Evolutionary conservation across 2,888 invertebrate species (phyloP).

Genomic region (Drosophila tripunctata): DNA sequence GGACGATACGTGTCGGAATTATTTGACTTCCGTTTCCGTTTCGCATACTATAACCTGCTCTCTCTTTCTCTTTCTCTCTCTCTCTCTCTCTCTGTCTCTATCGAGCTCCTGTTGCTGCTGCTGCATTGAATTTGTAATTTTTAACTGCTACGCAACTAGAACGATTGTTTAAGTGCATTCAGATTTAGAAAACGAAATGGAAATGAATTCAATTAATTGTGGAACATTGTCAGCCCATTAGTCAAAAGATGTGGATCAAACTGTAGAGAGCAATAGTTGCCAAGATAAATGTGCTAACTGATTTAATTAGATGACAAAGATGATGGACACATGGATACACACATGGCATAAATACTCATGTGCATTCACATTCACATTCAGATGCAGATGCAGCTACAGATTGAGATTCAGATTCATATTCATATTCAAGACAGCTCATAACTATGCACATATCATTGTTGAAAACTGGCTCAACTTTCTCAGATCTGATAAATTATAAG

Average conservation of each 20-base stretch:
- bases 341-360: not conserved
- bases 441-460: constrained; percentile 62
- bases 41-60: constrained; percentile 11
- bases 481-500: constrained; percentile 71
- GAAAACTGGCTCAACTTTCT: constrained; percentile 59
- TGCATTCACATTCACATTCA: not conserved
- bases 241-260: not conserved
- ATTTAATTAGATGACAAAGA: constrained; percentile 23
- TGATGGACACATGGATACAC: constrained; percentile 2
- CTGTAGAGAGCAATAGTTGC: not conserved
- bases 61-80: not conserved
- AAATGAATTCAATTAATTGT: constrained; percentile 9
- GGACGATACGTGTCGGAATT: constrained; percentile 79
- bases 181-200: not conserved
- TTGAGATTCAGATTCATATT: constrained; percentile 1
- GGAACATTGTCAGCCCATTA: constrained; percentile 11
- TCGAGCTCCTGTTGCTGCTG: too few species aligned
- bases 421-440: constrained; percentile 35
- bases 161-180: not conserved
- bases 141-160: constrained; percentile 20
- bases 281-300: constrained; percentile 7
- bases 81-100: not conserved
- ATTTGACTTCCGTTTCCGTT: constrained; percentile 67
- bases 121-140: constrained; percentile 22
- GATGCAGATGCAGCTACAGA: not conserved